These are phyloP conservation scores for Drepana falcataria DNA, from an alignment of 2,888 invertebrate genomes.

Conservation along the genomic window DNA sequence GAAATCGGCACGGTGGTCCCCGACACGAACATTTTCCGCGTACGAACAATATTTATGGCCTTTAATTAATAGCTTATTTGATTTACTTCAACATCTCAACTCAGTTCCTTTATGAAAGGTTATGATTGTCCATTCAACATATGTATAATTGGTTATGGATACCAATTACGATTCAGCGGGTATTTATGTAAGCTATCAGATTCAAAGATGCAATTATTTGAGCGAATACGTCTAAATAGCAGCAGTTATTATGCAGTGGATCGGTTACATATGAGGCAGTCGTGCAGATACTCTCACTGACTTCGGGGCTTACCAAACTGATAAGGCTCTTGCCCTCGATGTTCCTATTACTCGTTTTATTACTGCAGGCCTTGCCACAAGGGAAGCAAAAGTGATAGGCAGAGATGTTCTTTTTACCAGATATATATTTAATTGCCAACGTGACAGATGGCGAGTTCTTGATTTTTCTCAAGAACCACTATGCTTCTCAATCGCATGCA, in stretches of 20 bases:
- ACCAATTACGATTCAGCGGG: conserved; percentile 13
- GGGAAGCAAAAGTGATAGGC: too few species aligned
- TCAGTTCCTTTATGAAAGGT: conserved; percentile 28
- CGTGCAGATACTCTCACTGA: conserved; percentile 21
- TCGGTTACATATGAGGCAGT: conserved; percentile 24
- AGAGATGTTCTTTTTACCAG: too few species aligned
- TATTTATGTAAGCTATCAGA: conserved; percentile 10
- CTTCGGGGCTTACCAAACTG: conserved; percentile 39
- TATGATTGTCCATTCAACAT: conserved; percentile 16
- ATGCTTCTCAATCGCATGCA: too few species aligned
- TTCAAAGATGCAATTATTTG: conserved; percentile 23
- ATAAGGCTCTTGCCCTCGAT: conserved; percentile 40
- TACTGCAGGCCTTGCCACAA: too few species aligned
- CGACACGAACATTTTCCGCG: conserved; percentile 32
- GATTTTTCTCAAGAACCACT: too few species aligned
- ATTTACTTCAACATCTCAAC: conserved; percentile 31
- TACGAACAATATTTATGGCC: conserved; percentile 49
- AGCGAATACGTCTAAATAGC: conserved; percentile 26
- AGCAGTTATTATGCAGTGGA: conserved; percentile 25
- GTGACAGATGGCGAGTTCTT: too few species aligned
- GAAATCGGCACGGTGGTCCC: conserved; percentile 25
- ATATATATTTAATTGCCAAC: too few species aligned
- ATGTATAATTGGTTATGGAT: conserved; percentile 26
- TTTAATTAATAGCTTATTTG: conserved; percentile 49
- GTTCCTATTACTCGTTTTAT: conserved; percentile 6